These are phyloP conservation scores for Meteorus sp. DNA, from an alignment of 1,140 invertebrate genomes.

Conservation along the genomic window DNA sequence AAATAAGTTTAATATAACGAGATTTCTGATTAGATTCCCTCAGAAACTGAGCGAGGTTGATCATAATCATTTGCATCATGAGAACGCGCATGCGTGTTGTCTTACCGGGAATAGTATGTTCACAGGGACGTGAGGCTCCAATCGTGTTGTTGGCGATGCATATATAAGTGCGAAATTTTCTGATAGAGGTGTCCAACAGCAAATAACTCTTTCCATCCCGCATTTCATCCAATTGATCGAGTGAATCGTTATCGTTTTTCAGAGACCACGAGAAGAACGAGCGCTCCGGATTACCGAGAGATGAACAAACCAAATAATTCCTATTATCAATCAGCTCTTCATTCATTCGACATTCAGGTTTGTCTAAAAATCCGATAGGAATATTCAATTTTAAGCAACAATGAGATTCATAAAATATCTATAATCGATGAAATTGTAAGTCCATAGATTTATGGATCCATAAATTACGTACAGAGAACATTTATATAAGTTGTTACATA, in stretches of 20 bases:
- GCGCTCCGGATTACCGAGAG: conserved; percentile 77
- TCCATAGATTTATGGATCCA: no score
- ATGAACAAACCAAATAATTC: conserved; percentile 78
- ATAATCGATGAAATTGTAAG: neutral
- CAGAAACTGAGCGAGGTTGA: conserved; percentile 20
- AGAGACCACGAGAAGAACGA: conserved; percentile 84
- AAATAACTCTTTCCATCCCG: conserved; percentile 66
- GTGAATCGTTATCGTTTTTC: conserved; percentile 79
- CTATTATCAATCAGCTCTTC: conserved; percentile 71
- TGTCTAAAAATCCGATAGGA: conserved; percentile 63
- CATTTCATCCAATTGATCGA: conserved; percentile 58
- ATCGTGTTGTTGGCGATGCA: conserved; percentile 84
- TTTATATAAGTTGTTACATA: conserved; percentile 70
- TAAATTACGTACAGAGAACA: conserved; percentile 82
- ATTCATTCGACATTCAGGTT: conserved; percentile 81
- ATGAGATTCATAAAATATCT: conserved; percentile 19
- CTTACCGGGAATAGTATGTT: conserved; percentile 68
- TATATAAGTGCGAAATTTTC: conserved; percentile 76
- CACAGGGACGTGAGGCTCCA: conserved; percentile 74
- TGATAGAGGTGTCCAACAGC: conserved; percentile 65
- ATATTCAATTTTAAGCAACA: conserved; percentile 26
- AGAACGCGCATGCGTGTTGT: neutral
- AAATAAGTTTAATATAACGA: conserved; percentile 22
- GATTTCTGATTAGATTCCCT: neutral
- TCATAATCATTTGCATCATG: neutral